Base-by-base conservation (phyloP, 1,140 invertebrate species). In the Aplysia californica region DNA sequence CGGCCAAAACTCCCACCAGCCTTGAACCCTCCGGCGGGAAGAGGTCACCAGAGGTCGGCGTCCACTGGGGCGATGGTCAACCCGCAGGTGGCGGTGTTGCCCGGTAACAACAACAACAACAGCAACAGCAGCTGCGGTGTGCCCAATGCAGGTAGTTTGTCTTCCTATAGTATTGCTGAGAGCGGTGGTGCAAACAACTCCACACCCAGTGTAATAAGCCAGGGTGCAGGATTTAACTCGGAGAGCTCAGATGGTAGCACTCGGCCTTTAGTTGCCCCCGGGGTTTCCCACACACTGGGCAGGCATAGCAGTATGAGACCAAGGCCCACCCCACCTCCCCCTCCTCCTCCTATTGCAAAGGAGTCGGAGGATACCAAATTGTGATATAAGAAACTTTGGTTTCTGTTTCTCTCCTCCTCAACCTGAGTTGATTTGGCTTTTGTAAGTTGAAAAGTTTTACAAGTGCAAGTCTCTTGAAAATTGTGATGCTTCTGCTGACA, bases 31-130 rank as follows among this genome's bases (percentile, higher is more conserved):
- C 79, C 83, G n/a, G 80, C 83, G 5, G 74, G 78, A 0, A 70
- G 73, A 6, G 80, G 73, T 69, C 86, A 87, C 69, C 81, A 85
- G 50, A 59, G 86, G 35, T 87, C 86, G 36, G 80, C 83, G 23
- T 87, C 86, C 1, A 85, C 84, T 23, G 86, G 86, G 5, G 80
- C 77, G 33, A 56, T 61, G 33, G 70, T 61, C 10, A 68, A 23
- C 66, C 20, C 15, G 20, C 18, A 26, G 6, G 15, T 29, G 5
- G 56, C 36, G n/a, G n/a, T n/a, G n/a, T n/a, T n/a, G n/a, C n/a
- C n/a, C n/a, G n/a, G n/a, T n/a, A n/a, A n/a, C n/a, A n/a, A n/a
- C n/a, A n/a, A n/a, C n/a, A n/a, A n/a, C n/a, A n/a, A n/a, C n/a
- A n/a, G n/a, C n/a, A n/a, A n/a, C n/a, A n/a, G n/a, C n/a, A n/a